Percentiles rank a stretch among this genome's conserved stretches.
Conservation (phyloP, 2,113 vertebrate genomes). For the Silurus glanis region DNA sequence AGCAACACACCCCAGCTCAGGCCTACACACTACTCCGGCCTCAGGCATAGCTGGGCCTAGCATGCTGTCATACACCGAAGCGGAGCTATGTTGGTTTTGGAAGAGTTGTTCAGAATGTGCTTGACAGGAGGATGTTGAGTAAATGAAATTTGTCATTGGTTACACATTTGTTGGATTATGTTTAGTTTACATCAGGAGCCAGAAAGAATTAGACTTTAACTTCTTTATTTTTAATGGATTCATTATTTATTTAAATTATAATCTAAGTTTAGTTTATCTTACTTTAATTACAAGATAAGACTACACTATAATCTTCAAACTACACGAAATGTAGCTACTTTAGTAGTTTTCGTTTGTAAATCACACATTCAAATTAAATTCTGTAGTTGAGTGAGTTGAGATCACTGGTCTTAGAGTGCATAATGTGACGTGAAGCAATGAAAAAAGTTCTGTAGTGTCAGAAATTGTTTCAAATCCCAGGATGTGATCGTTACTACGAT, state of each 20-base stretch:
- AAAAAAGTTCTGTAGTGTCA: neutral
- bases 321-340: conserved; percentile 7
- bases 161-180: conserved; percentile 34
- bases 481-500: neutral
- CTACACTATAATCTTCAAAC: neutral
- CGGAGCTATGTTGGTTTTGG: conserved; percentile 54
- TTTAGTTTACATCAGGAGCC: neutral
- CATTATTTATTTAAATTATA: neutral
- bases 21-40: conserved; percentile 63
- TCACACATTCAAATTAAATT: neutral
- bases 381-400: neutral
- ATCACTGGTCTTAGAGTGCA: neutral
- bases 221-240: neutral
- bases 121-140: conserved; percentile 45
- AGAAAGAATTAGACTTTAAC: neutral
- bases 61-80: conserved; percentile 42
- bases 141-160: conserved; percentile 18
- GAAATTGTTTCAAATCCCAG: neutral
- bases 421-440: neutral
- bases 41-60: conserved; percentile 57
- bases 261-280: neutral
- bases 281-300: neutral
- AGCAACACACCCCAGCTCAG: conserved; percentile 71
- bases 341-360: neutral
- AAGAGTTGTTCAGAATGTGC: conserved; percentile 33